Evolutionary conservation across 2,888 invertebrate genomes (phyloP).

Genomic region (Eristalis arbustorum): DNA sequence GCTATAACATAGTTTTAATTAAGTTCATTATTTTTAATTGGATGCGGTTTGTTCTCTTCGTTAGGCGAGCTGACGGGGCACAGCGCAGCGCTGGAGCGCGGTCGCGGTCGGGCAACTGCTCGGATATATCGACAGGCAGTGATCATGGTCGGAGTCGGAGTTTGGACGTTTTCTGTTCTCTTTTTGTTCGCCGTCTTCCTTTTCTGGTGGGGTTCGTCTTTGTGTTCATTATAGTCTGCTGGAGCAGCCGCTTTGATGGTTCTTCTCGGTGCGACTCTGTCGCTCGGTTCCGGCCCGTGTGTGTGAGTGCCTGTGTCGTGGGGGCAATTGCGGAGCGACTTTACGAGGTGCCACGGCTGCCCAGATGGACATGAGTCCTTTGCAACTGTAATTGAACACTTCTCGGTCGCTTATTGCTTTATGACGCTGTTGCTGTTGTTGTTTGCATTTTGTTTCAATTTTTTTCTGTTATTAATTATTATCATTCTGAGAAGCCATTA

Average conservation of each 20-base stretch:
- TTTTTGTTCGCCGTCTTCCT: not conserved
- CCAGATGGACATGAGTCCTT: constrained; percentile 48
- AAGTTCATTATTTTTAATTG: constrained; percentile 75
- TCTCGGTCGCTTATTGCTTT: constrained; percentile 30
- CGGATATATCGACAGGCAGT: constrained; percentile 67
- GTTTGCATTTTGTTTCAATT: not conserved
- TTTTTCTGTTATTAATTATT: not conserved
- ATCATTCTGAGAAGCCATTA: not conserved
- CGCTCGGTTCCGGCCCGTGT: not conserved
- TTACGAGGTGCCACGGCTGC: constrained; percentile 61
- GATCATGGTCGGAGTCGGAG: constrained; percentile 64
- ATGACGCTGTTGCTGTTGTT: not conserved
- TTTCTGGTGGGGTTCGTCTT: constrained; percentile 38
- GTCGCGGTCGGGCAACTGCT: not conserved
- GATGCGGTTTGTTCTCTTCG: constrained; percentile 74
- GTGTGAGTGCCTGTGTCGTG: constrained; percentile 5
- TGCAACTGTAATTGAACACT: constrained; percentile 52
- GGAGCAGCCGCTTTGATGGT: constrained; percentile 54
- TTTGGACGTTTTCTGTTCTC: constrained; percentile 28
- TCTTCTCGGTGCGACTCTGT: not conserved
- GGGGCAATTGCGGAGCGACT: constrained; percentile 49
- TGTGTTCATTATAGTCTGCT: constrained; percentile 44
- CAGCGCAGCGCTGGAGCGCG: not conserved
- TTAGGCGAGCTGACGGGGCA: constrained; percentile 47
- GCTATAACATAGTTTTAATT: constrained; percentile 74